Base-by-base conservation (phyloP, 2,113 vertebrate species). In the Meriones unguiculatus region DNA sequence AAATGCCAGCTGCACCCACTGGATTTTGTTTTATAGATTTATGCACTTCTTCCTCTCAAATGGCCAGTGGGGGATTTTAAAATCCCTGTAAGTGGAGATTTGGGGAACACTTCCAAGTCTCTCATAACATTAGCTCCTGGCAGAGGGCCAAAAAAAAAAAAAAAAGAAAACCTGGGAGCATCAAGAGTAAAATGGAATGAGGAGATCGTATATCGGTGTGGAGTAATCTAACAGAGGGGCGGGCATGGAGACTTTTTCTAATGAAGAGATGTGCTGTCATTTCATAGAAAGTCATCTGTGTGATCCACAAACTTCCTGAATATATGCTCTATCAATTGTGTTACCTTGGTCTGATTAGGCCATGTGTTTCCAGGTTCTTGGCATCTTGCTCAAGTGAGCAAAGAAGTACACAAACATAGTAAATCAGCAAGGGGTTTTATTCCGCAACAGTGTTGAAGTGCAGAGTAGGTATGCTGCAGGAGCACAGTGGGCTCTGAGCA, bases 61-160 rank as follows among this genome's bases (percentile, higher is more conserved):
- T 76, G 70, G 80, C 90, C 90, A 93, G 32, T 87, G 65, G 65
- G 22, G 59, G 38, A 78, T 52, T 95, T 90, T n/a, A 90, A 97
- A 97, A 91, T 72, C 87, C 93, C 64, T 93, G 35, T 78, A 95
- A 96, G 22, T 94, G 80, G 89, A 91, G 87, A 94, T 85, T 93
- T 75, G 90, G 65, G 94, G 73, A 89, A 93, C 28, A 72, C 2
- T 88, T 96, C 92, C 96, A 97, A 92, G 93, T 30, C 93, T 95
- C 70, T 97, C 69, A 95, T 97, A 97, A 88, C 76, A 90, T 96
- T 96, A 97, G 59, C 95, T 78, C 0, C 82, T 97, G 93, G 84
- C 78, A 92, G 28, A 69, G 80, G 50, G 64, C 80, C 95, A 96
- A 93, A 92, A 73, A 22, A 32, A 72, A 69, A 78, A 78, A 59